Base-by-base conservation (phyloP, 1,140 invertebrate species). In the Drosophila equinoxialis region DNA sequence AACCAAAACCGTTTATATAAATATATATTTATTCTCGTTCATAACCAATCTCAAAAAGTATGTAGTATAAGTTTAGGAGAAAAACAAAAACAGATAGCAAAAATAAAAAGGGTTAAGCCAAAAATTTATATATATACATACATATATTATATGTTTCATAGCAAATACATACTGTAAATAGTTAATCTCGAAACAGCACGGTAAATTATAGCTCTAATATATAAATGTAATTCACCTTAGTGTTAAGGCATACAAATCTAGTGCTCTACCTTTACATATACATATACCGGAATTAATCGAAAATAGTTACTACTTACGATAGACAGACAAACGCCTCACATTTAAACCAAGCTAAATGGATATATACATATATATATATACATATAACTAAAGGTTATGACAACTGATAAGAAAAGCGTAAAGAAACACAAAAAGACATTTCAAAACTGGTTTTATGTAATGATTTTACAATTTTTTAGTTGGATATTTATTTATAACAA, bases 41-140 rank as follows among this genome's bases (percentile, higher is more conserved):
- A 67, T 66, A 51, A 74, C 42, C 13, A 41, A 78, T 57, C 26
- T 68, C 54, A 66, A 55, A 57, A 58, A 35, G 48, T 69, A 58
- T 41, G 48, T 69, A 71, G 65, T n/a, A 54, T 76, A 82, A 82
- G 75, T 59, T 68, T 87, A 82, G 68, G 72, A 86, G 57, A 72
- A 75, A 69, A 54, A 77, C 37, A 39, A 11, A 39, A 39, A 39
- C 10, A 11, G 11, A 39, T 5, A 65, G 23, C 42, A 71, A 69
- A 23, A 51, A 84, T 85, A 86, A 71, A 81, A 84, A 72, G 65
- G 65, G 71, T 87, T 82, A 86, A 82, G 82, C 82, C 82, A 86
- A 86, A 86, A 82, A 86, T 86, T 76, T 66, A 73, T 61, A 37
- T 66, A 71, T 61, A 67, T 74, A 59, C 64, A 71, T 61, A 67